Base-by-base conservation (phyloP, 2,888 invertebrate genomes). In the Zhengitettix transpicula region DNA sequence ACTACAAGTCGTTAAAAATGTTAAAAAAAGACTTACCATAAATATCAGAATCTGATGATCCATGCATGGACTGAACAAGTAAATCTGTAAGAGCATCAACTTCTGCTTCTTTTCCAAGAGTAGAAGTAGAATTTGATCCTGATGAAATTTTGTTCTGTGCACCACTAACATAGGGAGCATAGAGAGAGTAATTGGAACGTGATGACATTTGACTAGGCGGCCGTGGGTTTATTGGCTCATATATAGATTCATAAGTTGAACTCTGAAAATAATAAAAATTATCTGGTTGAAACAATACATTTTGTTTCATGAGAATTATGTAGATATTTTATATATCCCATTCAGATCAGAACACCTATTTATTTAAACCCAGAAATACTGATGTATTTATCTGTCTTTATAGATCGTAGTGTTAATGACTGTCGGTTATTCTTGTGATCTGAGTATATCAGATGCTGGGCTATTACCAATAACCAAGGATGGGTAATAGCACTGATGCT, bases 201-300 rank as follows among this genome's bases (percentile, higher is more conserved):
- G 79, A 77, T 0, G 85, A 84, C 71, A 84, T 74, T 66, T 85
- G 82, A 67, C 82, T 85, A 11, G 85, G 81, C 58, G 87, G 84
- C 44, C 85, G 80, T n/a, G 88, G 87, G 74, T 88, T 89, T 65
- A 92, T 91, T n/a, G 92, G 92, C 68, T 92, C 92, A 73, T 92
- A 92, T 65, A 92, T 84, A 40, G 91, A 90, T 72, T 92, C 92
- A 73, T 92, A 92, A 1, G 86, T 87, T 1, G 81, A 84, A 44
- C 80, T 79, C 74, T 84, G 75, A 1, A 67, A 67, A 64, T 62
- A 64, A 64, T 59, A 58, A 41, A 1, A 15, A 42, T 28, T 28
- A 28, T 5, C 7, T 28, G 28, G 28, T 2, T 28, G 28, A 5
- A 28, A 28, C 28, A 28, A 5, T 28, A 28, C 28, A 28, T 28